phyloP scores from a whole-genome alignment of 2,113 vertebrate species.

The Probosciger aterrimus region DNA sequence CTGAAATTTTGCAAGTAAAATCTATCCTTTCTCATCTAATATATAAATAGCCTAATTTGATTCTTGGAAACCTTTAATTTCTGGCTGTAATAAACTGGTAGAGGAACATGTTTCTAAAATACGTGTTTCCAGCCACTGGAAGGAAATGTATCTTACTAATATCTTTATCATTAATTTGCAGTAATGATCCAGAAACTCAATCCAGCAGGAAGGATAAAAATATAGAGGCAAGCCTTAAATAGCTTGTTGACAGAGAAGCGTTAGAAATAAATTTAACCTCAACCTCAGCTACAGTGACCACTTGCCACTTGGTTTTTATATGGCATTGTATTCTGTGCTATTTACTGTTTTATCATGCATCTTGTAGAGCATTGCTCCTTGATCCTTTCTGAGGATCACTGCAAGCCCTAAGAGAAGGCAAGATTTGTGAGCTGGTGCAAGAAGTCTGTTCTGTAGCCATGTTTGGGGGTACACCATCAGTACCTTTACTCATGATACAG shows the following conservation, averaged over 20 bases:
- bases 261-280: constrained; percentile 14
- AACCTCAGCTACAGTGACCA: background rate
- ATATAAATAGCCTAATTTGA: constrained; percentile 26
- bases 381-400: background rate
- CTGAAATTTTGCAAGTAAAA: constrained; percentile 7
- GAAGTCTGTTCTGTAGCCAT: background rate
- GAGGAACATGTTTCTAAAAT: constrained; percentile 47
- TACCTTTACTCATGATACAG: background rate
- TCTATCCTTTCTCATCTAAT: constrained; percentile 4
- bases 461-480: background rate
- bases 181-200: constrained; percentile 54
- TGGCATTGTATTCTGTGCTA: background rate
- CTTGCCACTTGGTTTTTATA: background rate
- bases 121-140: constrained; percentile 29
- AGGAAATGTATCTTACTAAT: constrained; percentile 51
- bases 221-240: constrained; percentile 43
- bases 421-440: background rate
- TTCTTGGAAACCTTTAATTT: constrained; percentile 60
- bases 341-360: background rate
- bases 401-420: background rate
- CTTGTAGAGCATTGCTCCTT: background rate
- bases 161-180: constrained; percentile 45
- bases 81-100: constrained; percentile 12
- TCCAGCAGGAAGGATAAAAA: constrained; percentile 55
- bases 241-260: constrained; percentile 39